Conservation (phyloP, 2,888 invertebrate species). For the Baccha elongata region DNA sequence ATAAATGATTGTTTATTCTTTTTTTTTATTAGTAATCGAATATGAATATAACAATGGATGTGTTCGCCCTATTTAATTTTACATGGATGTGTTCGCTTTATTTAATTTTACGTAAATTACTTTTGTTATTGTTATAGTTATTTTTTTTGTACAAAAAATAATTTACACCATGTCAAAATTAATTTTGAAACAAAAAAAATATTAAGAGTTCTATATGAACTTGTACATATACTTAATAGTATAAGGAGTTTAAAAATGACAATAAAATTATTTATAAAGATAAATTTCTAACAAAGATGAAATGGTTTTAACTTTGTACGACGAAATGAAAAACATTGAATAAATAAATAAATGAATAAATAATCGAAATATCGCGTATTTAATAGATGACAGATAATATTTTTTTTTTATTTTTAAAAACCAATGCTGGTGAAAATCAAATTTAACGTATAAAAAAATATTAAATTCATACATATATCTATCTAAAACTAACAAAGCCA, state of each 20-base stretch:
- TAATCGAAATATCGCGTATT: too few relatives aligned
- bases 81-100: constrained; percentile 55
- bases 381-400: too few relatives aligned
- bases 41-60: too few relatives aligned
- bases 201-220: constrained; percentile 58
- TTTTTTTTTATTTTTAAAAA: too few relatives aligned
- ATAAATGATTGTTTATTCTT: neutral
- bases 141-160: constrained; percentile 62
- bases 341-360: too few relatives aligned
- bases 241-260: constrained; percentile 77
- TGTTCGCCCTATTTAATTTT: too few relatives aligned
- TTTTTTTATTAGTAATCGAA: constrained; percentile 26
- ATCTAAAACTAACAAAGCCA: constrained; percentile 23
- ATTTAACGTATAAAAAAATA: neutral
- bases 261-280: constrained; percentile 65
- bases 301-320: too few relatives aligned
- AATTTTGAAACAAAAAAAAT: constrained; percentile 38
- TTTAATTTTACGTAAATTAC: constrained; percentile 42
- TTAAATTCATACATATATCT: too few relatives aligned
- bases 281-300: neutral
- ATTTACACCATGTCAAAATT: constrained; percentile 48
- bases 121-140: constrained; percentile 50
- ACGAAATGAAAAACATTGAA: too few relatives aligned
- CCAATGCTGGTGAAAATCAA: neutral
- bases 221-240: constrained; percentile 82